Conservation (phyloP, 1,140 invertebrate species). For the Vanessa atalanta region DNA sequence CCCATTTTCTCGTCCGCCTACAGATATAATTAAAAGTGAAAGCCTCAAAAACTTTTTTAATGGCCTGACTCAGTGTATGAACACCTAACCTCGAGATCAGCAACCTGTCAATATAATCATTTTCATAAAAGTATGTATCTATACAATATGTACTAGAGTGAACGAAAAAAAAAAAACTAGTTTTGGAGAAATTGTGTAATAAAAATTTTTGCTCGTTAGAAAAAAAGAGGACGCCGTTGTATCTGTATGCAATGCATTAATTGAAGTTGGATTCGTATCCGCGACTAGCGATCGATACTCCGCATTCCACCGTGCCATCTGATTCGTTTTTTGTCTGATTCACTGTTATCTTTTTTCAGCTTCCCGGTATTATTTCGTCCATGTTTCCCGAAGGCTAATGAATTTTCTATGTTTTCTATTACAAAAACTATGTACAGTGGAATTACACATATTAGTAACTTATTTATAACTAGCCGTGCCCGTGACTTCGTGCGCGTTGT, state of each 20-base stretch:
- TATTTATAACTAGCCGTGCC: no score
- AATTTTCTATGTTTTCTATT: slow-evolving; percentile 1
- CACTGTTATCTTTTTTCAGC: background rate
- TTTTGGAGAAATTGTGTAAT: background rate
- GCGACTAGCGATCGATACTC: background rate
- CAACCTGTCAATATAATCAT: no score
- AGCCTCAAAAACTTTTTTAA: no score
- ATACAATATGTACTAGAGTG: background rate
- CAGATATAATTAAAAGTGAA: no score
- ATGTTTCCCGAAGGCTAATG: slow-evolving; percentile 2
- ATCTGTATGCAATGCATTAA: slow-evolving; percentile 3
- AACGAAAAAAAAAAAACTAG: background rate
- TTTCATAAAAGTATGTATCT: no score
- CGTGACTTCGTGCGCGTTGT: no score
- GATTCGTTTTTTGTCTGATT: slow-evolving; percentile 12
- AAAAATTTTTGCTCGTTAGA: slow-evolving; percentile 4
- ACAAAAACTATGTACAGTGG: no score
- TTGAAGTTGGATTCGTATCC: slow-evolving; percentile 7
- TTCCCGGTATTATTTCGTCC: background rate
- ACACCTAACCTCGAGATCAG: no score
- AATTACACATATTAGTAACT: no score
- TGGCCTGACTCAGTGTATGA: no score
- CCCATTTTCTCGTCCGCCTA: no score
- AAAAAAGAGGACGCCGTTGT: background rate
- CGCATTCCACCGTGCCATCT: background rate